Base-by-base conservation (phyloP, 2,888 invertebrate species). In the Prionchulus punctatus region DNA sequence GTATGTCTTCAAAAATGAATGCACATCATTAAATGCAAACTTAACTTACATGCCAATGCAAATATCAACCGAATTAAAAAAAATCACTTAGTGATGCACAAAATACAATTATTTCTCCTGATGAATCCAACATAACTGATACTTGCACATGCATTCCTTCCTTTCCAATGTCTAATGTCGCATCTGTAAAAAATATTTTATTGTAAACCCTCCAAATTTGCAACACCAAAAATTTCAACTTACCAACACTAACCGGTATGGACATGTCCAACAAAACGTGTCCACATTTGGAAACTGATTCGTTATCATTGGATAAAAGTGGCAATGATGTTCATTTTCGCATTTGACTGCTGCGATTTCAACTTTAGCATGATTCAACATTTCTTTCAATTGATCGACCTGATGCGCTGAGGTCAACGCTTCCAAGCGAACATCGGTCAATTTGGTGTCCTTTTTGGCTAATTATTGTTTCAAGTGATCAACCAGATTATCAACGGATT, bases 371-470 rank as follows among this genome's bases (percentile, higher is more conserved):
- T 89, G 89, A 73, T 86, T 88, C 69, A 96, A 89, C 53, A 91
- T 89, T 70, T 98, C 96, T 72, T 90, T 86, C 23, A 96, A 79
- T 64, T 87, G 90, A 73, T 96, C 94, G 56, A 98, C 77, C 73
- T 98, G 94, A 73, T 94, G 92, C 2, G 94, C 94, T 0, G 92
- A 91, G 64, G 90, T 90, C 31, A 98, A 77, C 4, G 96, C 94
- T 73, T 98, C 96, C 61, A 98, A 78, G 61, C 94, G 79, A 59
- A 94, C 91, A 72, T 98, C 96, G 1, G 94, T 94, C 62, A 98
- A 77, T 59, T 90, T 89, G 70, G 90, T 81, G 73, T 98, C 96
- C 72, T 94, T 94, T 69, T 96, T 92, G 42, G 91, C 79, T 52
- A 98, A 77, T 71, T 94, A 90, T 68, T 89, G 85, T 72, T 89